These are phyloP conservation scores for Ichneumoninae sp. DNA, from an alignment of 2,888 invertebrate genomes.

Conservation along the genomic window DNA sequence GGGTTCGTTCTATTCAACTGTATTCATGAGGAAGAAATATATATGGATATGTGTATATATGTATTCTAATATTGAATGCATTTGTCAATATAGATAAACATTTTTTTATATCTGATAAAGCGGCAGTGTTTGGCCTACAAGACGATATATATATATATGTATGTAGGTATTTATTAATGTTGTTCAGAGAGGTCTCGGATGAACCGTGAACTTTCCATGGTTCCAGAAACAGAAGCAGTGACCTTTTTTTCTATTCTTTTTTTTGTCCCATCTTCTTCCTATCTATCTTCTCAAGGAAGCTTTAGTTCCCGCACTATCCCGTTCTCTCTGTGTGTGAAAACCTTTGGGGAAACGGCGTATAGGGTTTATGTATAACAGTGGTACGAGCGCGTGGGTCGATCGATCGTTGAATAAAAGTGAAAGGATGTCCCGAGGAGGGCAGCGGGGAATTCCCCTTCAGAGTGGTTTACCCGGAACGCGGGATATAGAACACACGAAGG, in stretches of 20 bases:
- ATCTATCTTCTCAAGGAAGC: constrained; percentile 30
- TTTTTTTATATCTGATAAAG: not conserved
- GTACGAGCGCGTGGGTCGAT: constrained; percentile 73
- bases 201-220: constrained; percentile 68
- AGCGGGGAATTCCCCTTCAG: constrained; percentile 10
- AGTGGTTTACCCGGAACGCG: constrained; percentile 36
- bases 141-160: not conserved
- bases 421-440: constrained; percentile 66
- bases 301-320: constrained; percentile 14
- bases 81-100: constrained; percentile 3
- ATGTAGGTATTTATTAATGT: constrained; percentile 3
- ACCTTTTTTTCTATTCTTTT: constrained; percentile 47
- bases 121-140: not conserved
- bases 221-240: constrained; percentile 34
- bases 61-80: not conserved
- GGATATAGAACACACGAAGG: not conserved
- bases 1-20: constrained; percentile 1
- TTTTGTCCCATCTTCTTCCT: constrained; percentile 24
- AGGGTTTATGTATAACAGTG: constrained; percentile 61
- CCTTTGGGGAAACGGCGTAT: constrained; percentile 52
- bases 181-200: constrained; percentile 37
- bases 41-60: not conserved
- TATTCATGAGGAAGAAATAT: constrained; percentile 34
- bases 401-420: constrained; percentile 77
- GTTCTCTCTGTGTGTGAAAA: constrained; percentile 25